phyloP scores from a whole-genome alignment of 1,140 invertebrate genomes.

The Cylas formicarius region DNA sequence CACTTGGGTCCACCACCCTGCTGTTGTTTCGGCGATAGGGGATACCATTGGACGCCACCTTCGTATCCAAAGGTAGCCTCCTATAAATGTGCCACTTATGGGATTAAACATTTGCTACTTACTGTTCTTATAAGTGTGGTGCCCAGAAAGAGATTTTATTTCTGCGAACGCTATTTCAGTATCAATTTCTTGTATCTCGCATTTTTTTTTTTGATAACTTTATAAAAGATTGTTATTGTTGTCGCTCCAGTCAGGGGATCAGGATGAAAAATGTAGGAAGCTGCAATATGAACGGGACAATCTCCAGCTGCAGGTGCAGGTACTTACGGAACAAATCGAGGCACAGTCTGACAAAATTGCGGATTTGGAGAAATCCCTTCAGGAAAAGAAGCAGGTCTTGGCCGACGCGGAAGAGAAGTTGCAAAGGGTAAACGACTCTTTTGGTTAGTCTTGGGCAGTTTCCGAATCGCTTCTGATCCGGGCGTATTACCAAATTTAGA shows the following conservation, averaged over 20 bases:
- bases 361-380: slow-evolving; percentile 76
- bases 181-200: too few species aligned
- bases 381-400: slow-evolving; percentile 69
- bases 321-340: slow-evolving; percentile 85
- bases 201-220: too few species aligned
- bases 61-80: slow-evolving; percentile 30
- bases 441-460: too few species aligned
- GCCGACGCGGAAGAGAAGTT: slow-evolving; percentile 75
- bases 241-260: slow-evolving; percentile 53
- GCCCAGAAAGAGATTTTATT: too few species aligned
- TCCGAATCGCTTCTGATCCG: too few species aligned
- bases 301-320: slow-evolving; percentile 79
- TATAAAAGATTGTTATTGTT: too few species aligned
- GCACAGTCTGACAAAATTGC: slow-evolving; percentile 86
- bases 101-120: too few species aligned
- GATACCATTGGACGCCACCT: slow-evolving; percentile 37
- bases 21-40: slow-evolving; percentile 39
- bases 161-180: too few species aligned
- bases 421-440: slow-evolving; percentile 64
- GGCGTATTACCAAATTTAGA: too few species aligned
- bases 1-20: slow-evolving; percentile 33
- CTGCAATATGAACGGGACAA: slow-evolving; percentile 83
- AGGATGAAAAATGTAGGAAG: slow-evolving; percentile 64
- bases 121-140: too few species aligned
- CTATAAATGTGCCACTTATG: too few species aligned